phyloP scores from a whole-genome alignment of 2,113 vertebrate genomes.

The Orthonyx spaldingii region DNA sequence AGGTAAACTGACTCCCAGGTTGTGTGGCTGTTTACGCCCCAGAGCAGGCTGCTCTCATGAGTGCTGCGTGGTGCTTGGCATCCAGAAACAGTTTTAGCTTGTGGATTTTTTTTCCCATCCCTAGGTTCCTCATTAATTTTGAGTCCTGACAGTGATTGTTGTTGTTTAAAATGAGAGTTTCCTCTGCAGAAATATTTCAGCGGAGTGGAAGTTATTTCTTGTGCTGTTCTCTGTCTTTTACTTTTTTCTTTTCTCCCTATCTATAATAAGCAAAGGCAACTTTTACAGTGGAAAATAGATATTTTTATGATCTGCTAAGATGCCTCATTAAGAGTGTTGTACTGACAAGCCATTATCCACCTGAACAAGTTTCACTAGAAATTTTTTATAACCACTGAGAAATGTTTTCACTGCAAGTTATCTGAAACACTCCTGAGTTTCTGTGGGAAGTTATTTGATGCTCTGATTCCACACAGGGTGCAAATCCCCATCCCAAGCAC shows the following conservation, averaged over 20 bases:
- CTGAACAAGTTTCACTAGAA: background rate
- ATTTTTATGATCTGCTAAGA: background rate
- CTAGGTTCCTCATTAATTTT: background rate
- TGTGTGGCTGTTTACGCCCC: background rate
- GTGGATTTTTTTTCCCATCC: background rate
- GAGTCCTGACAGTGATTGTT: background rate
- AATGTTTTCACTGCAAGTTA: background rate
- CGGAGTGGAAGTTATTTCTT: background rate
- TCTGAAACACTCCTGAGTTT: background rate
- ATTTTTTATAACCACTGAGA: background rate
- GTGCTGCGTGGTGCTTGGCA: accelerated
- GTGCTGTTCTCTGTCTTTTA: background rate
- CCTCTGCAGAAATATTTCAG: background rate
- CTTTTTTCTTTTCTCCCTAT: no score
- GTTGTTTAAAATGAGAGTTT: background rate
- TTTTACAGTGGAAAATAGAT: background rate
- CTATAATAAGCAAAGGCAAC: background rate
- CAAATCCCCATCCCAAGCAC: background rate
- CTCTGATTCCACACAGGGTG: background rate
- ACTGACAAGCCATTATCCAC: background rate
- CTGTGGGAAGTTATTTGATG: background rate
- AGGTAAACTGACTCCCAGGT: background rate
- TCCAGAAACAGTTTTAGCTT: background rate
- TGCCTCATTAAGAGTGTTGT: background rate
- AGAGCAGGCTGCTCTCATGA: background rate